Evolutionary conservation across 2,888 invertebrate species (phyloP), one percentile per base, ranked within the genome.

Genomic region (Pristionchus entomophagus): DNA sequence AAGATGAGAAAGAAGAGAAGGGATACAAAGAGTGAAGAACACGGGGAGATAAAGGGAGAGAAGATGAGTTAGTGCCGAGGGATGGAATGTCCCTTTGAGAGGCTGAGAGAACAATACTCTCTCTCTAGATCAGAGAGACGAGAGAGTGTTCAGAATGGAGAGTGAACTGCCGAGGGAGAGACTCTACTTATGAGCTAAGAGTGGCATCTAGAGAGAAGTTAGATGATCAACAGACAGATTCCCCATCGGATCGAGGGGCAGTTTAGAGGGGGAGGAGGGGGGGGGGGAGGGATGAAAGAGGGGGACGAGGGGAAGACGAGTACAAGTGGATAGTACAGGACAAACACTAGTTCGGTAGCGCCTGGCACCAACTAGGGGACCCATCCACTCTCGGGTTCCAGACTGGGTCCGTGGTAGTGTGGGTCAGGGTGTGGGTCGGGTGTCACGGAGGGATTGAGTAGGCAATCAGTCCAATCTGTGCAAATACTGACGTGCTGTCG

Each of bases 21-120:
- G 32, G 32, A 29, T 19, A 32, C 8, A 19, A 65, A 65, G 65
- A 65, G 65, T 32, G 32, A 35, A 35, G 4, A 6, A 65, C 65
- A 65, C n/a, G n/a, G 35, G 32, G 62, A 65, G 56, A 59, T 45
- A 45, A 14, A 45, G 45, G 45, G 14, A 59, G 65, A 65, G 65
- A n/a, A n/a, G n/a, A 29, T 29, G 62, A 32, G 32, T 35, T 65
- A 35, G 65, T 19, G 35, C 29, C 29, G 32, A 35, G 65, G 35
- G 65, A 65, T 6, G 65, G 65, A 65, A 65, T 65, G 65, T 65
- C 35, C 65, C 65, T 65, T 65, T n/a, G n/a, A n/a, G n/a, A n/a
- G n/a, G n/a, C n/a, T n/a, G n/a, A n/a, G n/a, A n/a, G n/a, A n/a
- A n/a, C n/a, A n/a, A n/a, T n/a, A n/a, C n/a, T n/a, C n/a, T n/a